phyloP scores from a whole-genome alignment of 2,797 vertebrate species.

The Sebastes minor region DNA sequence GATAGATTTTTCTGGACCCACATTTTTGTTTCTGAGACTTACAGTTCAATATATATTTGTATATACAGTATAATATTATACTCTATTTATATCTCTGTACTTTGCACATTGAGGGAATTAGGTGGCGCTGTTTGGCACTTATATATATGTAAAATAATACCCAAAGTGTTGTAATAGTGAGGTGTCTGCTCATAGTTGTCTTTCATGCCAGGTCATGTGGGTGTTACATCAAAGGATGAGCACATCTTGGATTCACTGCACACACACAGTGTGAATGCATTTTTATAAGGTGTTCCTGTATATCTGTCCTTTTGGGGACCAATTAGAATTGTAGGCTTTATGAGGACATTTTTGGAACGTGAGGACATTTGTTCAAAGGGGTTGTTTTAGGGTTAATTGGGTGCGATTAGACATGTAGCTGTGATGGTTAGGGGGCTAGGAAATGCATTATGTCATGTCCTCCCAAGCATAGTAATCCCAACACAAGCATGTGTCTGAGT shows the following conservation, averaged over 20 bases:
- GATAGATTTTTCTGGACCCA: too few species aligned
- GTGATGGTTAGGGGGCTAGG: background rate
- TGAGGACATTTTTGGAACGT: background rate
- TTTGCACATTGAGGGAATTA: too few species aligned
- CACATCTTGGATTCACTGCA: conserved; percentile 21
- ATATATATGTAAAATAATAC: background rate
- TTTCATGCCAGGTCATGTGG: conserved; percentile 16
- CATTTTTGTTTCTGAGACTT: too few species aligned
- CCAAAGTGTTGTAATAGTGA: background rate
- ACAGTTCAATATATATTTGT: too few species aligned
- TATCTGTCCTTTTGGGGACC: background rate
- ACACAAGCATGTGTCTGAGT: background rate
- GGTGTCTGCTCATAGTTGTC: background rate
- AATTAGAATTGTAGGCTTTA: background rate
- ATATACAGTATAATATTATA: too few species aligned
- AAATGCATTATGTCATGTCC: background rate
- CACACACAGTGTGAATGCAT: background rate
- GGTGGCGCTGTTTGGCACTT: too few species aligned
- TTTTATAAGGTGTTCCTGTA: background rate
- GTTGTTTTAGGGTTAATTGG: background rate
- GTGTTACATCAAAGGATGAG: conserved; percentile 10
- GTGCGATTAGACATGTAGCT: background rate
- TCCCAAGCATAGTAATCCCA: background rate
- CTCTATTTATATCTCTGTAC: too few species aligned
- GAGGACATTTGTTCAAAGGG: background rate